Conservation (phyloP, 2,888 invertebrate species). For the Stegophylla sp. region DNA sequence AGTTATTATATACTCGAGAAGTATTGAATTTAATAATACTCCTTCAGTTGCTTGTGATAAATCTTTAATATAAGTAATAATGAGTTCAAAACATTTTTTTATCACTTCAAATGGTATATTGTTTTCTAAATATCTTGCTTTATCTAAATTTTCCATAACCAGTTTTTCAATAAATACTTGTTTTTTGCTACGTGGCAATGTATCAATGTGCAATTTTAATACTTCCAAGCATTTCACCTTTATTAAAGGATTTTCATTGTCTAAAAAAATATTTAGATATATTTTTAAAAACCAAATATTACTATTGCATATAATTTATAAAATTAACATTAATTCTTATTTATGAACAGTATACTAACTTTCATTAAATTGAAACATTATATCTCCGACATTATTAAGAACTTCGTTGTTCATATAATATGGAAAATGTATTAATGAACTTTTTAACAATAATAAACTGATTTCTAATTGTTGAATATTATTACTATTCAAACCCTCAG, state of each 20-base stretch:
- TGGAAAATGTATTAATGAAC: conserved; percentile 35
- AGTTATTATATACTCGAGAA: conserved; percentile 38
- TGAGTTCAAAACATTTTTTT: conserved; percentile 48
- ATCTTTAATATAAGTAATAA: conserved; percentile 26
- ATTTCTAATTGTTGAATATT: conserved; percentile 23
- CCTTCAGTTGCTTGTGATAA: conserved; percentile 30
- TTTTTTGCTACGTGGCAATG: neutral
- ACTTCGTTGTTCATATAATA: conserved; percentile 29
- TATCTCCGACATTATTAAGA: conserved; percentile 42
- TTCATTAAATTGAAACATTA: conserved; percentile 42
- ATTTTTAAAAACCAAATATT: neutral
- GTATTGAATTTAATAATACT: conserved; percentile 26
- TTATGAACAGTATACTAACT: conserved; percentile 4
- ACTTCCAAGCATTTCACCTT: conserved; percentile 45
- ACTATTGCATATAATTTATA: neutral
- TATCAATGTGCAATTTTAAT: conserved; percentile 39
- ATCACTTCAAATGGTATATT: conserved; percentile 50
- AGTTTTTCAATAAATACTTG: conserved; percentile 50
- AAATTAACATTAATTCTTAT: neutral
- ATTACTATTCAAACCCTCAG: conserved; percentile 41
- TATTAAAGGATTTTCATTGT: conserved; percentile 25
- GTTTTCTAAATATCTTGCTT: conserved; percentile 33
- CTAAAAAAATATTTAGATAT: conserved; percentile 30
- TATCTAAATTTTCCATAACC: conserved; percentile 32
- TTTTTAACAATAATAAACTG: conserved; percentile 33